Percentiles rank a stretch among this genome's conserved stretches.
phyloP scores from a whole-genome alignment of 2,113 vertebrate species.

The Malaclemys terrapin region DNA sequence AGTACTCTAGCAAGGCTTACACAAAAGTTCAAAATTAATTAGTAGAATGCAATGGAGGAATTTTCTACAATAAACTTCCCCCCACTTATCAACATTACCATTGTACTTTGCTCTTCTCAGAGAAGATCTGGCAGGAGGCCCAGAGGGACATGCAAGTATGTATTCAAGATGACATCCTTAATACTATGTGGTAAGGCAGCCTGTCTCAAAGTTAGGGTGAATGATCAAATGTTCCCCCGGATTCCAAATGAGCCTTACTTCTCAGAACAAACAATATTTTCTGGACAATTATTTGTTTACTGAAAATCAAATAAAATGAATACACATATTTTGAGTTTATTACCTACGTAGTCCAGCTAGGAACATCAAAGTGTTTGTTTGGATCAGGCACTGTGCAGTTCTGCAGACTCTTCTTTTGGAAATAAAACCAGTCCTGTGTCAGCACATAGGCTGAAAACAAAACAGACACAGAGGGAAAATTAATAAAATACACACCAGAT shows the following conservation, averaged over 20 bases:
- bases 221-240: neutral
- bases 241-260: neutral
- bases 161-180: neutral
- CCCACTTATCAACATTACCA: neutral
- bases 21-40: neutral
- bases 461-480: neutral
- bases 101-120: neutral
- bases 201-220: neutral
- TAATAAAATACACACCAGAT: neutral
- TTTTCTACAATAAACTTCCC: neutral
- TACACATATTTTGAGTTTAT: neutral
- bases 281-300: neutral
- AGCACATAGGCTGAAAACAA: conserved; percentile 61
- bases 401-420: conserved; percentile 49
- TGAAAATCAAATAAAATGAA: accelerated
- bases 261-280: neutral
- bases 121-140: neutral
- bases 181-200: neutral
- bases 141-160: neutral
- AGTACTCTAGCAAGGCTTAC: neutral
- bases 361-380: conserved; percentile 44
- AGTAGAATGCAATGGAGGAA: neutral
- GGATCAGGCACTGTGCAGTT: conserved; percentile 45
- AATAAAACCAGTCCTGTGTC: conserved; percentile 42
- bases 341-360: conserved; percentile 68